These are phyloP conservation scores for Sinocyclocheilus anophthalmus DNA, from an alignment of 2,113 vertebrate genomes.

Conservation along the genomic window DNA sequence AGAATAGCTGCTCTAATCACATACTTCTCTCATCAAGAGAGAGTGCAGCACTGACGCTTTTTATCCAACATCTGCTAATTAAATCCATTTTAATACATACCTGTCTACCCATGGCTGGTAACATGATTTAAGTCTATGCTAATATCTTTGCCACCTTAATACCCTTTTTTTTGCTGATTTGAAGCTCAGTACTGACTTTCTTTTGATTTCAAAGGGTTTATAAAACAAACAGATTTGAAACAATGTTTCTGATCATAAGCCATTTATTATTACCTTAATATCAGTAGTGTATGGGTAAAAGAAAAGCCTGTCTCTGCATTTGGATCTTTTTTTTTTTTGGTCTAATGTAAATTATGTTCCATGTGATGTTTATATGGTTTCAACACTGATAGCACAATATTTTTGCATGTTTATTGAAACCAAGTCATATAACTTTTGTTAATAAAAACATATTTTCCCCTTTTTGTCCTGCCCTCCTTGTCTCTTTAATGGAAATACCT, in stretches of 20 bases:
- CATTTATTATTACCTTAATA: not conserved
- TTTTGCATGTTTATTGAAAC: no score
- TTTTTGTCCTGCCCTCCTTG: no score
- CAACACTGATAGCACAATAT: no score
- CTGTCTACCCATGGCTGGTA: not conserved
- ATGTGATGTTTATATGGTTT: no score
- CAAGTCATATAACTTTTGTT: no score
- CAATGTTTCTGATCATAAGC: not conserved
- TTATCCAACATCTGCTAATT: conserved; percentile 32
- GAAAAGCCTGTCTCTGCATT: no score
- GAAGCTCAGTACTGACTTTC: not conserved
- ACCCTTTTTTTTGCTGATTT: not conserved
- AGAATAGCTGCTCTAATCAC: conserved; percentile 38
- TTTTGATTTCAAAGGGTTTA: not conserved
- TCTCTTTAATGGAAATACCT: no score
- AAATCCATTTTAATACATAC: conserved; percentile 24
- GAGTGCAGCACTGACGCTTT: conserved; percentile 18
- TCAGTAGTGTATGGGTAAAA: not conserved
- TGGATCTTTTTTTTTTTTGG: no score
- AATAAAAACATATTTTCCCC: no score
- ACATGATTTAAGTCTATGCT: not conserved
- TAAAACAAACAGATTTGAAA: not conserved
- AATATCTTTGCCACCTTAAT: not conserved
- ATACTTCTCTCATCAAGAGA: conserved; percentile 5
- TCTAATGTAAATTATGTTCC: no score